Base-by-base conservation (phyloP, 1,140 invertebrate genomes). In the Maconellicoccus hirsutus region DNA sequence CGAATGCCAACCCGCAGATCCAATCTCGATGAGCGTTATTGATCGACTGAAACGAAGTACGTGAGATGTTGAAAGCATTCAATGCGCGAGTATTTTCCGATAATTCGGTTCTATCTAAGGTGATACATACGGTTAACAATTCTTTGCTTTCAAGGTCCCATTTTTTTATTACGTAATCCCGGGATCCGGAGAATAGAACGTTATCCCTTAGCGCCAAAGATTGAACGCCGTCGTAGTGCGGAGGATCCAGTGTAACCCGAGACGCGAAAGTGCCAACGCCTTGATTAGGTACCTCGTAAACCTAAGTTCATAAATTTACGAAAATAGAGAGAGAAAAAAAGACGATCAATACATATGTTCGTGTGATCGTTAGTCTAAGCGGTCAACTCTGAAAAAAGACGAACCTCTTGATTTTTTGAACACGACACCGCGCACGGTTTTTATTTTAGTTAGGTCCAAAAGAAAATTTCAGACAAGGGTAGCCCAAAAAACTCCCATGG, bases 161-260 rank as follows among this genome's bases (percentile, higher is more conserved):
- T 76, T 91, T 89, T 81, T 94, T 94, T 76, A 95, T 90, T 77
- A 90, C 92, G 79, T 86, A 89, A 78, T 95, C 93, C 26, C 93
- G 79, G 0, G 91, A 93, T 70, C 91, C 92, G 77, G 89, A 92
- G 81, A 93, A 94, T 14, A 94, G 80, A 2, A 82, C 84, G 69
- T 84, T 79, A 21, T 84, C 85, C 70, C 78, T 78, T 7, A 91
- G 81, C n/a, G 86, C 84, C 29, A 94, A 82, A 66, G 87, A 88
- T 77, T 94, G 87, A 59, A 94, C 90, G 10, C 93, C 93, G 78
- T 96, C 93, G 79, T 94, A 96, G 81, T 96, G 93, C 16, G 93
- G 93, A 8, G 92, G 93, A 71, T 89, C 86, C 10, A 96, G 80
- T 75, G 88, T 89, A 16, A 87, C 82, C 33, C 86, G 85, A 12